A percentile compares a stretch with the other conserved stretches of the same genome.
phyloP scores from a whole-genome alignment of 2,888 invertebrate genomes.

The Panzeria rudis region DNA sequence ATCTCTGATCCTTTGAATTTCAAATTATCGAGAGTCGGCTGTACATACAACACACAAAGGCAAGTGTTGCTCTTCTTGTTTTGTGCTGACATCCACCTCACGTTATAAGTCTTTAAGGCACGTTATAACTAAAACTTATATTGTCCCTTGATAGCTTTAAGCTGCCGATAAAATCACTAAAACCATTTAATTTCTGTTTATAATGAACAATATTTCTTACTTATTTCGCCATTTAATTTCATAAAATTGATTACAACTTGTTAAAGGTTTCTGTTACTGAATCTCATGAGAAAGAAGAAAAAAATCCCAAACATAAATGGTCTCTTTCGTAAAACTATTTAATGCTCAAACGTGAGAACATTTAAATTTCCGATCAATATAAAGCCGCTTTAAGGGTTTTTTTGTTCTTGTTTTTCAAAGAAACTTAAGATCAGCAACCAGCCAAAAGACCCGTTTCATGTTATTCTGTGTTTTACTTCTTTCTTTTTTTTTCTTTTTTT shows the following conservation, averaged over 20 bases:
- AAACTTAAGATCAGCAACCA: not conserved
- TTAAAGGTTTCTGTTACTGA: slow-evolving; percentile 10
- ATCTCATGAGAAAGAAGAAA: not conserved
- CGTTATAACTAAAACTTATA: not conserved
- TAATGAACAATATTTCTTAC: slow-evolving; percentile 16
- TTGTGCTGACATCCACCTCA: not conserved
- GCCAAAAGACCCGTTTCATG: slow-evolving; percentile 24
- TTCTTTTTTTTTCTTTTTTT: not conserved
- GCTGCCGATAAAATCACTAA: slow-evolving; percentile 22
- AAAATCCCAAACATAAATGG: slow-evolving; percentile 10
- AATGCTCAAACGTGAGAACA: slow-evolving; percentile 72
- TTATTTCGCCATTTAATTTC: slow-evolving; percentile 40
- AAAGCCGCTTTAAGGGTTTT: slow-evolving; percentile 38
- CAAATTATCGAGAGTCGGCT: too few relatives aligned
- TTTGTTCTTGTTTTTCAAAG: not conserved
- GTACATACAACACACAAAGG: too few relatives aligned
- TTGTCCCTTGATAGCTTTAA: not conserved
- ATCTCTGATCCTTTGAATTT: too few relatives aligned
- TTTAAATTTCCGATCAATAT: slow-evolving; percentile 61
- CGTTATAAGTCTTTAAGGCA: not conserved
- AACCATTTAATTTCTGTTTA: slow-evolving; percentile 47
- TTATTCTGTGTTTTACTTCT: not conserved
- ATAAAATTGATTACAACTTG: slow-evolving; percentile 65
- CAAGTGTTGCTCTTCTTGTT: not conserved
- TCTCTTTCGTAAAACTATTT: slow-evolving; percentile 23